Evolutionary conservation across 2,113 vertebrate species (phyloP), one percentile per base, ranked within the genome.

Genomic region (Drymodes brunneopygia): DNA sequence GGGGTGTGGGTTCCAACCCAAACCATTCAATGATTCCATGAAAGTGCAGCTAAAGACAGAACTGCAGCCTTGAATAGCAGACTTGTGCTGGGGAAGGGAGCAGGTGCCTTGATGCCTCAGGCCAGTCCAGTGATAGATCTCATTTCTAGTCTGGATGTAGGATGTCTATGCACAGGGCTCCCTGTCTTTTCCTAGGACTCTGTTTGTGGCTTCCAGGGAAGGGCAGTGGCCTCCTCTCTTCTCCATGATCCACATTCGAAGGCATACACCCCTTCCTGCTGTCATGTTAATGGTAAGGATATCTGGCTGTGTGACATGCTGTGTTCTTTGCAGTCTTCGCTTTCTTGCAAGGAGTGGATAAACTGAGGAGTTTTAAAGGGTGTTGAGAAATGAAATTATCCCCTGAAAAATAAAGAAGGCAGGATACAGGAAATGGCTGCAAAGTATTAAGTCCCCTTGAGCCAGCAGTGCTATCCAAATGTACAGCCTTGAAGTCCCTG

Each of bases 151-250:
- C 25, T 66, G 47, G 28, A 48, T 80, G 23, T 29, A 62, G 40
- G 50, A 86, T 80, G 23, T 21, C 90, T 44, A 86, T 24, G 13
- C 23, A 42, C 38, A 38, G 38, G 38, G 38, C 18, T 84, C 31
- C 25, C 53, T 88, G 47, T 95, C 53, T 94, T 82, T 74, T 81
- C 48, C 85, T 70, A 98, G 98, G 94, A 98, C 97, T 57, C 90
- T 98, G 5, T 98, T 98, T 94, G 98, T 97, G 87, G 98, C 98
- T 77, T 97, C 98, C 86, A 97, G 98, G 36, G 98, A 98, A 90
- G 97, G 97, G n/a, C 97, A 98, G 38, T 98, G 97, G 98, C 98
- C 98, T 67, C 92, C 94, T 38, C 95, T 98, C 60, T 98, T 98
- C 92, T 97, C 97, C 48, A 98, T 98, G 98, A 98, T 98, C 82